These are phyloP conservation scores for Austrofundulus limnaeus DNA, from an alignment of 2,113 vertebrate genomes.

Conservation along the genomic window DNA sequence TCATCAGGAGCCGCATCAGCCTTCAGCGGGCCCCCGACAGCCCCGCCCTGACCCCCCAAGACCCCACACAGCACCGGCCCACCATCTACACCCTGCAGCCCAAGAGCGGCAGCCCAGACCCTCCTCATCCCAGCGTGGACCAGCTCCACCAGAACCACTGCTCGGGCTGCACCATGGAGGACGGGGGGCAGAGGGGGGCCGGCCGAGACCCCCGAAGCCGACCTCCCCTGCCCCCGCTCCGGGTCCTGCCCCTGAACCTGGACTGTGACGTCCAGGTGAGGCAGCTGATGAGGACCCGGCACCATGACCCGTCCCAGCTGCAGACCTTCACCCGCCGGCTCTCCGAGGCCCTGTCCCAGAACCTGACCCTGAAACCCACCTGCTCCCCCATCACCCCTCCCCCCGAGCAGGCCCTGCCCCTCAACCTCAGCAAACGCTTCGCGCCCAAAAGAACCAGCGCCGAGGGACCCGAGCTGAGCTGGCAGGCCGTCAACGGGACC, in stretches of 20 bases:
- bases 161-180: slow-evolving; percentile 47
- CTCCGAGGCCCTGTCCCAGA: slow-evolving; percentile 79
- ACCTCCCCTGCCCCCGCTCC: slow-evolving; percentile 71
- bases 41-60: slow-evolving; percentile 54
- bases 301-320: slow-evolving; percentile 72
- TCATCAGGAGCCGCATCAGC: slow-evolving; percentile 71
- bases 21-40: slow-evolving; percentile 59
- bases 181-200: slow-evolving; percentile 29
- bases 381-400: slow-evolving; percentile 51
- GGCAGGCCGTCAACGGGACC: slow-evolving; percentile 8
- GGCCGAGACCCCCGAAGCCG: slow-evolving; percentile 47
- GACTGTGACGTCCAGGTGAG: slow-evolving; percentile 81
- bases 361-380: slow-evolving; percentile 66
- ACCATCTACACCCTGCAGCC: slow-evolving; percentile 60
- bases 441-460: slow-evolving; percentile 49
- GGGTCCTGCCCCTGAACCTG: slow-evolving; percentile 80
- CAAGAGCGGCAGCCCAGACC: slow-evolving; percentile 49
- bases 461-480: slow-evolving; percentile 32
- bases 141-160: slow-evolving; percentile 48
- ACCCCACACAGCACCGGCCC: slow-evolving; percentile 45
- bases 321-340: slow-evolving; percentile 79
- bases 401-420: slow-evolving; percentile 77
- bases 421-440: slow-evolving; percentile 80
- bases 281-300: slow-evolving; percentile 77
- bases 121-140: slow-evolving; percentile 37